phyloP scores from a whole-genome alignment of 2,888 invertebrate species.

The Pristionchus maxplancki region DNA sequence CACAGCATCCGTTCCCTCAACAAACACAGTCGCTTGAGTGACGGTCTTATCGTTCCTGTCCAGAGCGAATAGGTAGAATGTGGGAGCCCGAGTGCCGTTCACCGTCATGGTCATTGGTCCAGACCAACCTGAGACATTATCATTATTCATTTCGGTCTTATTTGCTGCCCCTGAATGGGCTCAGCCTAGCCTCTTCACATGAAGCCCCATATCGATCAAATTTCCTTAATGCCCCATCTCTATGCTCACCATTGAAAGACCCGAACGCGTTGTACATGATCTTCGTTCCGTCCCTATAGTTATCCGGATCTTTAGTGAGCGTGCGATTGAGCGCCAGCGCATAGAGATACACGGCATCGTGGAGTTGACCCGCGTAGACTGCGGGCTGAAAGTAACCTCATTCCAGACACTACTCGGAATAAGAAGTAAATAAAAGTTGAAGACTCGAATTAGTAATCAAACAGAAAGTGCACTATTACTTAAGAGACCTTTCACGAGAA shows the following conservation, averaged over 20 bases:
- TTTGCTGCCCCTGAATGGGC: too few relatives aligned
- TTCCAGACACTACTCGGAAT: too few relatives aligned
- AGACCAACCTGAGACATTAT: slow-evolving; percentile 30
- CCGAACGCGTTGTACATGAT: slow-evolving; percentile 55
- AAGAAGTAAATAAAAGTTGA: too few relatives aligned
- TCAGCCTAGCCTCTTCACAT: too few relatives aligned
- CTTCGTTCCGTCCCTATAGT: slow-evolving; percentile 55
- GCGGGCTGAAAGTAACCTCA: background rate
- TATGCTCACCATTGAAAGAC: slow-evolving; percentile 55
- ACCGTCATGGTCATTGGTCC: slow-evolving; percentile 50
- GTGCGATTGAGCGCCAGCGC: slow-evolving; percentile 62
- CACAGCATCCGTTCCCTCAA: background rate
- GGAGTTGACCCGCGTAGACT: slow-evolving; percentile 62
- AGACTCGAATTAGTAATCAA: too few relatives aligned
- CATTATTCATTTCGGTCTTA: too few relatives aligned
- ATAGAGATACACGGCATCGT: slow-evolving; percentile 63
- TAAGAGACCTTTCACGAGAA: too few relatives aligned
- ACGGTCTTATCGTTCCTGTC: background rate
- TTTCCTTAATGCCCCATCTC: too few relatives aligned
- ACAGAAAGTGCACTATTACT: too few relatives aligned
- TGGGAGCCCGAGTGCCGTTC: slow-evolving; percentile 54
- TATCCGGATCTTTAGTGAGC: slow-evolving; percentile 52
- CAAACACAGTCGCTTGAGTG: slow-evolving; percentile 16
- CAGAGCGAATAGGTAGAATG: slow-evolving; percentile 53
- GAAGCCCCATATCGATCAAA: too few relatives aligned